These are phyloP conservation scores for Diachasma alloeum DNA, from an alignment of 1,140 invertebrate genomes.

Conservation along the genomic window DNA sequence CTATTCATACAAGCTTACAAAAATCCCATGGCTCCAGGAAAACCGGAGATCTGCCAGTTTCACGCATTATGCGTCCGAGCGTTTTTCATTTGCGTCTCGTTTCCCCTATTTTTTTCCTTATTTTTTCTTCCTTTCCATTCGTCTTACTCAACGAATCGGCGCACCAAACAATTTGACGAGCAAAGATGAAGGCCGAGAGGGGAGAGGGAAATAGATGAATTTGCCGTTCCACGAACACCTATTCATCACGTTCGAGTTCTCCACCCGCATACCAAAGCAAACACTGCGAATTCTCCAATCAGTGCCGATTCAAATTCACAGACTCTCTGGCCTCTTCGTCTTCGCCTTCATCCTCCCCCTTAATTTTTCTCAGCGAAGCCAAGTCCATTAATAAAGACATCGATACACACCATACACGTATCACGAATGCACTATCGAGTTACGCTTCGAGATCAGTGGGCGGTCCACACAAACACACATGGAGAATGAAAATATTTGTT, in stretches of 20 bases:
- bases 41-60: constrained; percentile 43
- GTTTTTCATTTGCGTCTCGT: constrained; percentile 33
- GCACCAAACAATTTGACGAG: constrained; percentile 11
- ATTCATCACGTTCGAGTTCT: constrained; percentile 42
- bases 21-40: constrained; percentile 32
- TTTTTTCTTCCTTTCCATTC: constrained; percentile 18
- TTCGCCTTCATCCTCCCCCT: background rate
- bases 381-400: constrained; percentile 54
- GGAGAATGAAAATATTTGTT: background rate
- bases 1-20: constrained; percentile 38
- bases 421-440: constrained; percentile 39
- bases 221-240: constrained; percentile 32
- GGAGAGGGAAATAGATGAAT: background rate
- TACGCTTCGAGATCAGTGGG: constrained; percentile 35
- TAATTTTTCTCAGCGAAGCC: background rate
- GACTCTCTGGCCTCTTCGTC: background rate
- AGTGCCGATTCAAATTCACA: constrained; percentile 53
- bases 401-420: constrained; percentile 39
- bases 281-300: constrained; percentile 51
- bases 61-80: constrained; percentile 36
- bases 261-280: constrained; percentile 39
- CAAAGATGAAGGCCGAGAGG: background rate
- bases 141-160: constrained; percentile 5
- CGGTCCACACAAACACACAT: constrained; percentile 15
- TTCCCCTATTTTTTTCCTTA: constrained; percentile 32